These are phyloP conservation scores for Troglohyphantes excavatus DNA, from an alignment of 2,888 invertebrate genomes.

Conservation along the genomic window DNA sequence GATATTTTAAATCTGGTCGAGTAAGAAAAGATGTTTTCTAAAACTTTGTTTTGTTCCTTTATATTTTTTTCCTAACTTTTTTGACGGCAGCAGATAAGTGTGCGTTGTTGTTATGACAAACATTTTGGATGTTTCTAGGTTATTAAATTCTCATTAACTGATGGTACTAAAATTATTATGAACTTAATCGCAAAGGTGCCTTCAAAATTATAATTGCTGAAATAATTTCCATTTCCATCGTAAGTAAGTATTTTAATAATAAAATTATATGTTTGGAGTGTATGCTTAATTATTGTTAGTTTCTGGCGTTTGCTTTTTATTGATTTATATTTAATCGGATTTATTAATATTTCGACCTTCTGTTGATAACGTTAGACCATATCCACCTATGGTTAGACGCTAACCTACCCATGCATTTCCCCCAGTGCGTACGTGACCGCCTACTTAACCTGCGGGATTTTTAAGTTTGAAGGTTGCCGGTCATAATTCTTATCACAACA, in stretches of 20 bases:
- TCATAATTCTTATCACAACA: not conserved
- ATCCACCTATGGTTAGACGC: not conserved
- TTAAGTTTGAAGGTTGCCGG: not conserved
- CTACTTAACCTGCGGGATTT: not conserved
- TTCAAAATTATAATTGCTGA: not conserved
- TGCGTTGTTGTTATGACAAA: conserved; percentile 1
- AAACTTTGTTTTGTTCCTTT: too few relatives aligned
- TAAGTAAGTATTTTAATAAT: not conserved
- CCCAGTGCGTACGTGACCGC: conserved; percentile 53
- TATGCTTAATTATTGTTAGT: too few relatives aligned
- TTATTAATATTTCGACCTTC: not conserved
- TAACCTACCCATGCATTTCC: conserved; percentile 7
- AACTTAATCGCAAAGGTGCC: not conserved
- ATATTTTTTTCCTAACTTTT: too few relatives aligned
- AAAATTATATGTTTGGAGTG: not conserved
- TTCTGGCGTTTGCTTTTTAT: too few relatives aligned
- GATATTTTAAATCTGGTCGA: too few relatives aligned
- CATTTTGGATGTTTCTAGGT: not conserved
- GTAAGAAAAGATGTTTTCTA: too few relatives aligned
- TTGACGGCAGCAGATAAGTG: not conserved
- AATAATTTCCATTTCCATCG: not conserved
- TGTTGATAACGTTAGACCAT: not conserved
- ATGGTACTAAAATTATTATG: not conserved
- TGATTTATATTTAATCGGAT: not conserved
- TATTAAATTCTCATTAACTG: not conserved